Evolutionary conservation across 2,113 vertebrate genomes (phyloP).

Genomic region (Psettodes erumei): DNA sequence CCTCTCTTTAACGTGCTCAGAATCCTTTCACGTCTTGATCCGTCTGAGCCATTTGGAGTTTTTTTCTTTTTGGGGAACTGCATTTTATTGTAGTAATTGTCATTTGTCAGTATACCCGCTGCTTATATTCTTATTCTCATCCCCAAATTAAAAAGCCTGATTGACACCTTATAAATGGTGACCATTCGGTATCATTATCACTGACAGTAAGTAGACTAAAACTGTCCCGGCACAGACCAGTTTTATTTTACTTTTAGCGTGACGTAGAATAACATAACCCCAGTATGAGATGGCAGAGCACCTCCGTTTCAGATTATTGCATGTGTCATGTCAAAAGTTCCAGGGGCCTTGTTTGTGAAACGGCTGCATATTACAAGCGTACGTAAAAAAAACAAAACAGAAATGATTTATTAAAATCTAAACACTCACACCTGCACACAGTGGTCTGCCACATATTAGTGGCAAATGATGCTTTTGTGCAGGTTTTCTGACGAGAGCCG

Average conservation of each 20-base stretch:
- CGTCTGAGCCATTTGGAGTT: neutral
- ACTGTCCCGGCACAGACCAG: neutral
- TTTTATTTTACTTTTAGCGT: too few species aligned
- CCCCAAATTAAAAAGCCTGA: neutral
- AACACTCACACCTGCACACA: too few species aligned
- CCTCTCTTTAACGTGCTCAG: conserved; percentile 12
- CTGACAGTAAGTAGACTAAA: neutral
- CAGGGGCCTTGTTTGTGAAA: too few species aligned
- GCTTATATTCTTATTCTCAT: neutral
- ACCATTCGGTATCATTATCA: conserved; percentile 6
- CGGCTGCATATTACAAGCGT: too few species aligned
- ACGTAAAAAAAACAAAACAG: too few species aligned
- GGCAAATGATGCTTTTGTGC: too few species aligned
- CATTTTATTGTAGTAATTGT: neutral
- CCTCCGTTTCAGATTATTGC: conserved; percentile 17
- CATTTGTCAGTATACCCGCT: neutral
- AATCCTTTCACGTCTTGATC: conserved; percentile 18
- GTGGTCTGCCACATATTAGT: too few species aligned
- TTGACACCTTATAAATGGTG: neutral
- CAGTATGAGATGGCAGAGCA: conserved; percentile 3
- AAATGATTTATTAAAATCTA: too few species aligned
- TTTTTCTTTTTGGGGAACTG: neutral
- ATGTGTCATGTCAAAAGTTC: conserved; percentile 43
- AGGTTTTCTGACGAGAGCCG: too few species aligned
- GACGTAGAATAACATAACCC: conserved; percentile 44